Percentiles rank a stretch among this genome's conserved stretches.
Conservation (phyloP, 2,888 invertebrate genomes). For the Papilio demoleus region DNA sequence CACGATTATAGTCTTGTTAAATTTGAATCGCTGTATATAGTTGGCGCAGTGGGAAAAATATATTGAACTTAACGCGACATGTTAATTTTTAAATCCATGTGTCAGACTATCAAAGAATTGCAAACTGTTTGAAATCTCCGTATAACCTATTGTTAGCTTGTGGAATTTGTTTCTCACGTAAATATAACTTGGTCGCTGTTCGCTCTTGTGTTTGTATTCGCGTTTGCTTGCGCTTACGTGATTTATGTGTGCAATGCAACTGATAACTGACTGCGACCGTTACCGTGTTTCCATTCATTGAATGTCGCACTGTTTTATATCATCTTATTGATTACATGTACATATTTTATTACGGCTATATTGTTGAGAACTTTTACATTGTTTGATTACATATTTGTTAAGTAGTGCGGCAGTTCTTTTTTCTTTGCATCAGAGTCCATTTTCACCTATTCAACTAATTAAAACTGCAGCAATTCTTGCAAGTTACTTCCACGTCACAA, state of each 20-base stretch:
- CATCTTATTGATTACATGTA: not conserved
- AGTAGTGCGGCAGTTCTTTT: too few species aligned
- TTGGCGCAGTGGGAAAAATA: too few species aligned
- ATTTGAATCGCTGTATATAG: too few species aligned
- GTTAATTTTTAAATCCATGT: not conserved
- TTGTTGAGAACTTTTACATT: not conserved
- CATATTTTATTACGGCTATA: not conserved
- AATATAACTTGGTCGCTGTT: conserved; percentile 11
- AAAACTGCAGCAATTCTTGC: too few species aligned
- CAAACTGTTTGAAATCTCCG: not conserved
- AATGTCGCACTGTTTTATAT: conserved; percentile 4
- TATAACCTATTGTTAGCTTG: conserved; percentile 1
- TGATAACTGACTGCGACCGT: conserved; percentile 26
- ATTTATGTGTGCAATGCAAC: conserved; percentile 33
- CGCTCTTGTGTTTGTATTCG: conserved; percentile 8
- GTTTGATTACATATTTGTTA: too few species aligned
- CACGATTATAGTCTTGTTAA: too few species aligned
- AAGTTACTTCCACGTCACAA: too few species aligned
- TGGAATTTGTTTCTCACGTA: conserved; percentile 16
- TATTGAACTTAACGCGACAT: too few species aligned
- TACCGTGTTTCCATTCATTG: conserved; percentile 5
- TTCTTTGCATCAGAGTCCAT: too few species aligned
- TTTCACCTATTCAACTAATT: too few species aligned
- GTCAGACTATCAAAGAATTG: not conserved
- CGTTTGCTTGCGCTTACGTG: conserved; percentile 32